Percentiles rank a stretch among this genome's conserved stretches.
phyloP scores from a whole-genome alignment of 2,888 invertebrate species.

The Atherix ibis region DNA sequence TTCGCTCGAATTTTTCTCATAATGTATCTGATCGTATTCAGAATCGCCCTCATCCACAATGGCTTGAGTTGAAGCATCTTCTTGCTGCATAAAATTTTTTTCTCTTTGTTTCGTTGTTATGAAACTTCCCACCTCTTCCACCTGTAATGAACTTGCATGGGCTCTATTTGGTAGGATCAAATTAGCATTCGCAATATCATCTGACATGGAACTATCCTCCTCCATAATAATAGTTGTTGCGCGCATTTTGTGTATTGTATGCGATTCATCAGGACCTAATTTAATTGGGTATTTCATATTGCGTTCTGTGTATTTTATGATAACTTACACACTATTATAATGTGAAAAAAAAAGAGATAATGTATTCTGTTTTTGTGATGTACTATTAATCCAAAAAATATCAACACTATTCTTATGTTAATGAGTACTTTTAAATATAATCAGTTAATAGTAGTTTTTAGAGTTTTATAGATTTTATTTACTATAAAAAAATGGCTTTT shows the following conservation, averaged over 20 bases:
- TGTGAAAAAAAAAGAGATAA: not conserved
- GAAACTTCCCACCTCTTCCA: slow-evolving; percentile 38
- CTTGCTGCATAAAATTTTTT: slow-evolving; percentile 14
- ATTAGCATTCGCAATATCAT: slow-evolving; percentile 20
- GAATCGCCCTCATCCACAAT: slow-evolving; percentile 39
- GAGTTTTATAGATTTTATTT: not conserved
- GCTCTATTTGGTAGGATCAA: slow-evolving; percentile 35
- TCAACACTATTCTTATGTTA: too few species aligned
- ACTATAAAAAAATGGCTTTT: too few species aligned
- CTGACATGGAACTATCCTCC: slow-evolving; percentile 23
- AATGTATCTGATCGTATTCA: slow-evolving; percentile 24
- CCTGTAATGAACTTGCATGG: slow-evolving; percentile 39
- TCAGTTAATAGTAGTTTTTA: not conserved
- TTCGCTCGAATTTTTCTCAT: slow-evolving; percentile 18
- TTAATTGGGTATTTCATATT: slow-evolving; percentile 34
- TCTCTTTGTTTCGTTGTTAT: slow-evolving; percentile 11
- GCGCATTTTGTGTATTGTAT: slow-evolving; percentile 48
- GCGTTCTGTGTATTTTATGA: slow-evolving; percentile 1
- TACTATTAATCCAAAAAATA: too few species aligned
- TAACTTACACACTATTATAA: not conserved
- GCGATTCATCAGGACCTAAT: slow-evolving; percentile 49
- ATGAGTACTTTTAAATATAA: not conserved
- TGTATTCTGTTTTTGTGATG: too few species aligned
- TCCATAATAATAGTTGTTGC: slow-evolving; percentile 43
- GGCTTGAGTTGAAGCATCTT: slow-evolving; percentile 30